These are phyloP conservation scores for Tachysurus vachellii DNA, from an alignment of 2,113 vertebrate species.

Conservation along the genomic window DNA sequence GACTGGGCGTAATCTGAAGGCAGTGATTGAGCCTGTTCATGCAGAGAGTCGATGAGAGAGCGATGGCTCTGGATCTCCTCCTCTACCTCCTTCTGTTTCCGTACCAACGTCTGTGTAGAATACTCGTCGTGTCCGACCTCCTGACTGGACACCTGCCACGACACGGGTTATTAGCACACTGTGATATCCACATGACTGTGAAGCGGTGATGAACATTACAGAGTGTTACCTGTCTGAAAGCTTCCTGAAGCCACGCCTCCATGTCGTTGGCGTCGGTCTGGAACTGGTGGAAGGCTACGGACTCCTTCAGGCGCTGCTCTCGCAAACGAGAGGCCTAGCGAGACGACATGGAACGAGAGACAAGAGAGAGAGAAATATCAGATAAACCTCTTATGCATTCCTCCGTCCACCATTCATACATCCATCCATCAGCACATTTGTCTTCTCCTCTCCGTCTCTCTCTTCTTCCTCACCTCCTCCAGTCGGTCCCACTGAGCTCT, in stretches of 20 bases:
- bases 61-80: conserved; percentile 87
- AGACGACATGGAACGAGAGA: background rate
- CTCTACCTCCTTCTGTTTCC: conserved; percentile 87
- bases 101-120: conserved; percentile 85
- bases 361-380: background rate
- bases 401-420: background rate
- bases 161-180: background rate
- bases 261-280: conserved; percentile 87
- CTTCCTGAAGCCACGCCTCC: conserved; percentile 86
- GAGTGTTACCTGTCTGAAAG: conserved; percentile 70
- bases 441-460: no score
- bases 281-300: conserved; percentile 85
- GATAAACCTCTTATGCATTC: no score
- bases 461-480: conserved; percentile 69
- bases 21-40: conserved; percentile 77
- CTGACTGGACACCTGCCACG: conserved; percentile 76
- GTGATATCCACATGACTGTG: background rate
- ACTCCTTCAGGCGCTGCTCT: conserved; percentile 77
- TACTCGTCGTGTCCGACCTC: conserved; percentile 90
- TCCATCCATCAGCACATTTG: background rate
- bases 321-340: conserved; percentile 74
- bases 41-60: conserved; percentile 80
- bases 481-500: conserved; percentile 81
- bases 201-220: background rate
- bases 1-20: conserved; percentile 62